Base-by-base conservation (phyloP, 2,888 invertebrate genomes). In the Lochmaea crataegi region DNA sequence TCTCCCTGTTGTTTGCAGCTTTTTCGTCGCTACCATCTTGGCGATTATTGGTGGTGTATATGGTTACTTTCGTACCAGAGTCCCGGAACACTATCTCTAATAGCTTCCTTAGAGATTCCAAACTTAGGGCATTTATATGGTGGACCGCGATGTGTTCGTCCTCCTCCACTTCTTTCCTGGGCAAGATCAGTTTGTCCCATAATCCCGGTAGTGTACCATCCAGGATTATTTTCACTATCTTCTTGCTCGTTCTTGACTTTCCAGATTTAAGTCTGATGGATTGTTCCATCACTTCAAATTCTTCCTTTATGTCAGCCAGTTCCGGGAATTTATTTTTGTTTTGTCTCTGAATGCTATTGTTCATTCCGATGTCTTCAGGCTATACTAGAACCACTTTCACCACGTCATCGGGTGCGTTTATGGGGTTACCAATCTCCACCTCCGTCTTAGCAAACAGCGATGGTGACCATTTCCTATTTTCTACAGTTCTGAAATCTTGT, bases 361-460 rank as follows among this genome's bases (percentile, higher is more conserved):
- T 57, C 76, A 76, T 72, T 2, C 18, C 56, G 7, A 2, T 51
- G 48, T 75, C 76, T 6, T 42, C 57, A 14, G 72, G 71, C 12
- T 75, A 74, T 11, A 70, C 65, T 6, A 74, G 9, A 9, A 75
- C 63, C 2, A 72, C 74, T 63, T 75, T 74, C 12, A 68, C 68
- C 5, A 56, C 26, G 9, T 2, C 12, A 32, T 68, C 68, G n/a
- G 41, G 38, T 10, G 48, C n/a, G 10, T 32, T 38, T 5, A 63
- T n/a, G 1, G 72, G 72, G 22, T 65, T 65, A 11, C 71, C 69
- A 7, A 61, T 45, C 5, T 5, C 45, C 7, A 69, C 38, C 3
- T 63, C 41, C 32, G 69, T 69, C 48, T 41, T 61, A 26, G 4
- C 12, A 18, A 42, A 51, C 7, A 48, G 11, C 11, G n/a, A 42